These are phyloP conservation scores for Tenthredo notha DNA, from an alignment of 2,888 invertebrate genomes.

Conservation along the genomic window DNA sequence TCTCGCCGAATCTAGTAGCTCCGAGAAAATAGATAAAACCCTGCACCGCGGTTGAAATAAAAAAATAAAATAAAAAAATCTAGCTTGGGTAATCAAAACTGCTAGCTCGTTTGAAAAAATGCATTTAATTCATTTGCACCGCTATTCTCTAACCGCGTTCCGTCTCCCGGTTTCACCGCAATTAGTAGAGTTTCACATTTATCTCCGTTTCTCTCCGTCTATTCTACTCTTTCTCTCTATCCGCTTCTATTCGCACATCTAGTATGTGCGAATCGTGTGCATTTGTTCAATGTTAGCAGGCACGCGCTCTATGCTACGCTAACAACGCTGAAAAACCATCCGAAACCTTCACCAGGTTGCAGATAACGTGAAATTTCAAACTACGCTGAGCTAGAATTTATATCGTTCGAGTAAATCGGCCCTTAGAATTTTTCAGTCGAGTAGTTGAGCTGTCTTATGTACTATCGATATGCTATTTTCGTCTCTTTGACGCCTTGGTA, in stretches of 20 bases:
- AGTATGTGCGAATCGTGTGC: not conserved
- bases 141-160: conserved; percentile 20
- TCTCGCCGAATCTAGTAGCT: not conserved
- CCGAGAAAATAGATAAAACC: not conserved
- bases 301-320: not conserved
- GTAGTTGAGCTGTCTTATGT: not conserved
- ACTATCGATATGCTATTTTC: conserved; percentile 16
- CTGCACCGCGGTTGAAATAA: not conserved
- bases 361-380: not conserved
- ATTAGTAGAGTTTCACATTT: conserved; percentile 54
- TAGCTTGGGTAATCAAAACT: conserved; percentile 20
- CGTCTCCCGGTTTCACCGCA: conserved; percentile 56
- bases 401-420: not conserved
- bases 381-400: not conserved
- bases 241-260: not conserved
- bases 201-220: not conserved
- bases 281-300: conserved; percentile 1
- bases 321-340: conserved; percentile 27
- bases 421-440: not conserved
- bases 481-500: conserved; percentile 25
- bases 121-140: conserved; percentile 61
- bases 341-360: not conserved
- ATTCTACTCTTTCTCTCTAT: not conserved
- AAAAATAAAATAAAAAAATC: too few relatives aligned
- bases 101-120: conserved; percentile 58